Conservation (phyloP, 2,113 vertebrate genomes). For the Phylloscopus whistleri region DNA sequence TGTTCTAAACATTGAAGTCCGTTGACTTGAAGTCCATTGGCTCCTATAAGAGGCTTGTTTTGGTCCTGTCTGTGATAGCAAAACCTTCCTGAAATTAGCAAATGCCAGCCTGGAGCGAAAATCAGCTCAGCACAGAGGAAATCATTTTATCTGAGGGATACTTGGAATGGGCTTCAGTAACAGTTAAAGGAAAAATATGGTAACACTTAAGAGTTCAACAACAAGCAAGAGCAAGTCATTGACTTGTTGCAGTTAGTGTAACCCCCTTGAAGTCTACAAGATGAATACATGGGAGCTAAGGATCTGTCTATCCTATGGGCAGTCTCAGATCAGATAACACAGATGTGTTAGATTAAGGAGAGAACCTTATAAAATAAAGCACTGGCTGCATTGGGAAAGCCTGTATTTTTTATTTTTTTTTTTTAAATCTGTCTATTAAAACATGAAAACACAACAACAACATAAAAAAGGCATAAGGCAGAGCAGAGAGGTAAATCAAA, state of each 20-base stretch:
- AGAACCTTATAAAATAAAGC: constrained; percentile 22
- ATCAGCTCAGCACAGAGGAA: not conserved
- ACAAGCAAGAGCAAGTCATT: not conserved
- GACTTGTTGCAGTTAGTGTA: not conserved
- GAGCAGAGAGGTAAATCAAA: not conserved
- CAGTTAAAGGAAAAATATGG: constrained; percentile 21
- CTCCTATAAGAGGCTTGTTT: not conserved
- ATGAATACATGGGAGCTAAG: not conserved
- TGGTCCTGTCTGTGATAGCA: not conserved
- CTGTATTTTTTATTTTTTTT: not conserved
- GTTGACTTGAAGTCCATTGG: not conserved
- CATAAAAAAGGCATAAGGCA: not conserved
- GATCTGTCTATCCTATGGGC: constrained; percentile 30
- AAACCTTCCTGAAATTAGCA: constrained; percentile 10
- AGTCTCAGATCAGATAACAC: constrained; percentile 38
- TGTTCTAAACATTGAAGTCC: not conserved
- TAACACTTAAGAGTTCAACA: constrained; percentile 34
- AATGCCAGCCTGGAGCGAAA: constrained; percentile 9
- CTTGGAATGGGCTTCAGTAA: not conserved
- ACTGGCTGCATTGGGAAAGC: not conserved
- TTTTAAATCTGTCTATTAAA: not conserved
- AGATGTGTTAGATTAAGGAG: constrained; percentile 54
- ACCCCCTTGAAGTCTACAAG: not conserved
- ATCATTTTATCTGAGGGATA: not conserved
- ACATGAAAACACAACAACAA: not conserved